phyloP scores from a whole-genome alignment of 1,140 invertebrate genomes.

The Brachionus asplanchnoidis region DNA sequence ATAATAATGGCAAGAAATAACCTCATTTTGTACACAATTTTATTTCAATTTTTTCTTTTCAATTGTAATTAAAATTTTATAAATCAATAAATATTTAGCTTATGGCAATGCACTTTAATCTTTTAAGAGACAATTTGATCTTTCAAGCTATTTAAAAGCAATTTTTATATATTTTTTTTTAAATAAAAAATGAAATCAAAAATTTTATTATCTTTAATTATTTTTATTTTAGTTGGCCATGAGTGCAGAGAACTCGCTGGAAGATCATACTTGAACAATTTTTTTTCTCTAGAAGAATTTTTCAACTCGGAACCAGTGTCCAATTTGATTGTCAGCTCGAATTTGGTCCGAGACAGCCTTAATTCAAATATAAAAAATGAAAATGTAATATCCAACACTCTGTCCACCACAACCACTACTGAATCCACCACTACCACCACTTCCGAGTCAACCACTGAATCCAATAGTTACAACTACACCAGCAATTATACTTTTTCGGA shows the following conservation, averaged over 20 bases:
- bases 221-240: not conserved
- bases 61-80: not conserved
- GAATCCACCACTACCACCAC: not conserved
- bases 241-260: not conserved
- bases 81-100: not conserved
- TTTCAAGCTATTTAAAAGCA: not conserved
- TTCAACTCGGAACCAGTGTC: not conserved
- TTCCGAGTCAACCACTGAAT: not conserved
- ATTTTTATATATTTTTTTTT: not conserved
- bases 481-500: not conserved
- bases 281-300: not conserved
- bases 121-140: not conserved
- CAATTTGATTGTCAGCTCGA: not conserved
- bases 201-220: not conserved
- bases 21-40: not conserved
- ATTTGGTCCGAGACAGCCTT: not conserved
- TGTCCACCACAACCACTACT: not conserved
- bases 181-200: not conserved
- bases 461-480: not conserved
- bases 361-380: conserved; percentile 14
- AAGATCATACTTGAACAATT: not conserved
- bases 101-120: not conserved
- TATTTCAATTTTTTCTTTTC: not conserved
- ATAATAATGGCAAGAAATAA: conserved; percentile 11
- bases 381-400: not conserved